Evolutionary conservation across 2,888 invertebrate genomes (phyloP).

Genomic region (Busseola fusca): DNA sequence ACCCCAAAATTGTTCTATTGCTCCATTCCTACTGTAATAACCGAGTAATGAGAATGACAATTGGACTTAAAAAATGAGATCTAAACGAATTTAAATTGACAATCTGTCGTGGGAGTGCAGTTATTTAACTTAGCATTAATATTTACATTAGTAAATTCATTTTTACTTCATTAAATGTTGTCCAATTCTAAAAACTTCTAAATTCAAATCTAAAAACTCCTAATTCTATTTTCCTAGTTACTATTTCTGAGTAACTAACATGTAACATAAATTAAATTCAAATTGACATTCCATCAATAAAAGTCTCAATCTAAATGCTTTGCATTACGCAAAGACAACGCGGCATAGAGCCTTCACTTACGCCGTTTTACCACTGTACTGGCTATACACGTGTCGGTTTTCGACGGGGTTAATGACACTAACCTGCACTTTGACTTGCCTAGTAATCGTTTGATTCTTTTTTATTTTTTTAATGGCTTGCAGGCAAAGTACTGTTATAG

Average conservation of each 20-base stretch:
- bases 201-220: too few species aligned
- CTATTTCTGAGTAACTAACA: slow-evolving; percentile 27
- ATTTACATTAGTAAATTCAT: not conserved
- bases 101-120: slow-evolving; percentile 31
- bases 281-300: slow-evolving; percentile 45
- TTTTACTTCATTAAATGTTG: not conserved
- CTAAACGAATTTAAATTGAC: slow-evolving; percentile 34
- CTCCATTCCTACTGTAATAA: slow-evolving; percentile 54
- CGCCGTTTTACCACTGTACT: slow-evolving; percentile 47
- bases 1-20: slow-evolving; percentile 67
- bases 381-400: slow-evolving; percentile 79
- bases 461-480: slow-evolving; percentile 51
- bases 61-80: slow-evolving; percentile 50
- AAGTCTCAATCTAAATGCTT: slow-evolving; percentile 21
- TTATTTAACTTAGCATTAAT: slow-evolving; percentile 13
- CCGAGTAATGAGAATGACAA: slow-evolving; percentile 53
- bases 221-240: not conserved
- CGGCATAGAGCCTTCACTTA: slow-evolving; percentile 51
- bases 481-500: slow-evolving; percentile 19
- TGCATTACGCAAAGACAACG: slow-evolving; percentile 46
- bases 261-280: slow-evolving; percentile 21
- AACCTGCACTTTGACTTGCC: slow-evolving; percentile 79
- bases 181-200: not conserved
- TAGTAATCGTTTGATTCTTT: slow-evolving; percentile 67
- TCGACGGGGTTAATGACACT: slow-evolving; percentile 78